Percentiles rank a stretch among this genome's conserved stretches.
Evolutionary conservation across 2,113 vertebrate species (phyloP).

Genomic region (Misgurnus mizolepis): DNA sequence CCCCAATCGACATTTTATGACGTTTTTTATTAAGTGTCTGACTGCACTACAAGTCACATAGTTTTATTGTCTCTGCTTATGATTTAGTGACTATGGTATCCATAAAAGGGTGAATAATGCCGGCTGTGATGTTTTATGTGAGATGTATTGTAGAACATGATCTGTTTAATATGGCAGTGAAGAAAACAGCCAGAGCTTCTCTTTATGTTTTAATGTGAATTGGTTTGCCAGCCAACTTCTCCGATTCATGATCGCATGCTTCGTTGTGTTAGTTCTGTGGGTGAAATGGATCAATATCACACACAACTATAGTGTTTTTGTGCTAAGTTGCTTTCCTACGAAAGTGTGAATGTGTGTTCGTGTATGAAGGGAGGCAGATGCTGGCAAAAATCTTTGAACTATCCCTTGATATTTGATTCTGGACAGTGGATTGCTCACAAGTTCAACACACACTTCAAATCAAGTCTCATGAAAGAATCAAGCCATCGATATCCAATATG

Average conservation of each 20-base stretch:
- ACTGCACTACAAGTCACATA: conserved; percentile 44
- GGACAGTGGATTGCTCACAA: conserved; percentile 20
- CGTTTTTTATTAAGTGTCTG: too few species aligned
- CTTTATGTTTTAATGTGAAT: conserved; percentile 62
- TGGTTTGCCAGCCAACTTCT: conserved; percentile 43
- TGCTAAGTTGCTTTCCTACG: background rate
- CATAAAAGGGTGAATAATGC: conserved; percentile 66
- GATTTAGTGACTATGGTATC: conserved; percentile 58
- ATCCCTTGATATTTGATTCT: conserved; percentile 25
- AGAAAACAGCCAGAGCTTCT: conserved; percentile 62
- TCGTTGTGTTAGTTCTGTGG: conserved; percentile 54
- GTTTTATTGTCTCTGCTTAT: conserved; percentile 53
- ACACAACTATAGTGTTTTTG: conserved; percentile 3
- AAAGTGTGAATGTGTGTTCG: background rate
- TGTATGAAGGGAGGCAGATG: background rate
- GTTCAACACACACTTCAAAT: conserved; percentile 33
- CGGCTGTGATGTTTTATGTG: conserved; percentile 63
- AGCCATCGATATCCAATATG: background rate
- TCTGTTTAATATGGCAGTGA: conserved; percentile 63
- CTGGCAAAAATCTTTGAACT: conserved; percentile 8
- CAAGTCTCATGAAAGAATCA: conserved; percentile 61
- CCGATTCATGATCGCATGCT: conserved; percentile 30
- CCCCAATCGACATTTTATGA: conserved; percentile 46
- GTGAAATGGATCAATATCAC: conserved; percentile 49
- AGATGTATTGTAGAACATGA: conserved; percentile 59